phyloP scores from a whole-genome alignment of 2,888 invertebrate genomes.

The Xylota segnis region DNA sequence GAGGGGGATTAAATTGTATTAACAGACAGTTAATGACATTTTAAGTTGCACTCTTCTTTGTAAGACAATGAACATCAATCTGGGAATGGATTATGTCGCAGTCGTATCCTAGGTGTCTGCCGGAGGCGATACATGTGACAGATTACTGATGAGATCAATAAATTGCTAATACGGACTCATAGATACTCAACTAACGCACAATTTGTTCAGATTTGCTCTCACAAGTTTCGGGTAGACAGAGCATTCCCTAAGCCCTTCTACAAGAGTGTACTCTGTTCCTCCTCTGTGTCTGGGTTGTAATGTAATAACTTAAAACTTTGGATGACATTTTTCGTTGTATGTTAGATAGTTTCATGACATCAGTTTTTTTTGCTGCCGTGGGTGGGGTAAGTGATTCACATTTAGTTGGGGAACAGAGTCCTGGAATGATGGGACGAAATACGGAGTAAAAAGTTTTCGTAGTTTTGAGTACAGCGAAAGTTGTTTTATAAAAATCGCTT shows the following conservation, averaged over 20 bases:
- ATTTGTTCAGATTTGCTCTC: neutral
- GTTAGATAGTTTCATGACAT: neutral
- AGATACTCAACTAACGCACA: neutral
- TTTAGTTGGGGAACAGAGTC: too few relatives aligned
- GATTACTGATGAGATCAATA: neutral
- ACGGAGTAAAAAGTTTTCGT: too few relatives aligned
- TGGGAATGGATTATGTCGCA: constrained; percentile 3
- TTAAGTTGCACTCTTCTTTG: constrained; percentile 9
- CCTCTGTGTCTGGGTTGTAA: constrained; percentile 4
- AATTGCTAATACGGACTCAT: neutral
- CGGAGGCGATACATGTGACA: neutral
- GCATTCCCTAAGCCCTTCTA: neutral
- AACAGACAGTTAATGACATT: constrained; percentile 12
- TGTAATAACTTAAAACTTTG: neutral
- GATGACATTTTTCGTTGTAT: neutral
- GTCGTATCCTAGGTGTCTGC: neutral
- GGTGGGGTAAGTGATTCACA: too few relatives aligned
- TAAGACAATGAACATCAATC: neutral
- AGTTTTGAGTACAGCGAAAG: too few relatives aligned
- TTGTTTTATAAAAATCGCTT: too few relatives aligned
- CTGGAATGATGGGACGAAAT: too few relatives aligned
- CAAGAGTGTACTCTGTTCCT: neutral
- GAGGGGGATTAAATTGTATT: constrained; percentile 11
- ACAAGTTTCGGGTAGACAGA: neutral
- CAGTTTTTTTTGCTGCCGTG: too few relatives aligned